These are phyloP conservation scores for Falco cherrug DNA, from an alignment of 2,797 vertebrate species.

Conservation along the genomic window DNA sequence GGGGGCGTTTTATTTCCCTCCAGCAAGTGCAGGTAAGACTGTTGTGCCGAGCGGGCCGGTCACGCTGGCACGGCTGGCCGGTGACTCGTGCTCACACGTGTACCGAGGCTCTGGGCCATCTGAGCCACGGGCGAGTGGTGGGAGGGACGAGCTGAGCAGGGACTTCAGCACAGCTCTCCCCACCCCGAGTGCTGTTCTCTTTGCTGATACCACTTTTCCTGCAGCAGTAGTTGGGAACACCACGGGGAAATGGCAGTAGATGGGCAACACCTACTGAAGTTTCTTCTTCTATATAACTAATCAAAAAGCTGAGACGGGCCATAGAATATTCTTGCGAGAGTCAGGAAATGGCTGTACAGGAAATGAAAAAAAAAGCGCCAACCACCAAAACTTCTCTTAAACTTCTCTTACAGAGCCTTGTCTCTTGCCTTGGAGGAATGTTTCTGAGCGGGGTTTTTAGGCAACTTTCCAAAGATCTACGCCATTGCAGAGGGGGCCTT, in stretches of 20 bases:
- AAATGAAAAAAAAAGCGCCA: background rate
- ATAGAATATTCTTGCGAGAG: background rate
- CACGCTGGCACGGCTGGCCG: background rate
- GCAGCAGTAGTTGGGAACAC: background rate
- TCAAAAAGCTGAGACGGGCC: background rate
- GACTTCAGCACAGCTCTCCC: background rate
- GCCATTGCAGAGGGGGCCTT: constrained; percentile 90
- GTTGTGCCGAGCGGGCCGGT: background rate
- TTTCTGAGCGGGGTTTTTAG: constrained; percentile 87
- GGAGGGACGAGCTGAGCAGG: background rate
- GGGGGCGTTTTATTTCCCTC: constrained; percentile 89
- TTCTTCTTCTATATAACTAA: background rate
- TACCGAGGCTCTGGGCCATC: background rate
- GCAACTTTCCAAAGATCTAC: constrained; percentile 86
- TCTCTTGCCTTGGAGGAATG: constrained; percentile 86
- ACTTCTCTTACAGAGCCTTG: constrained; percentile 82
- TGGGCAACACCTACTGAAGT: background rate
- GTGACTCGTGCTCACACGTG: background rate
- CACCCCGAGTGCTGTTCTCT: background rate
- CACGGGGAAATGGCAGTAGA: background rate
- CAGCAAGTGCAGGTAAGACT: constrained; percentile 79
- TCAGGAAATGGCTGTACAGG: background rate
- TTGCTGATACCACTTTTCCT: background rate
- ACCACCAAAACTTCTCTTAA: too few species aligned
- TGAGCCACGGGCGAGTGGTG: background rate